Base-by-base conservation (phyloP, 2,797 vertebrate species). In the Novumbra hubbsi region DNA sequence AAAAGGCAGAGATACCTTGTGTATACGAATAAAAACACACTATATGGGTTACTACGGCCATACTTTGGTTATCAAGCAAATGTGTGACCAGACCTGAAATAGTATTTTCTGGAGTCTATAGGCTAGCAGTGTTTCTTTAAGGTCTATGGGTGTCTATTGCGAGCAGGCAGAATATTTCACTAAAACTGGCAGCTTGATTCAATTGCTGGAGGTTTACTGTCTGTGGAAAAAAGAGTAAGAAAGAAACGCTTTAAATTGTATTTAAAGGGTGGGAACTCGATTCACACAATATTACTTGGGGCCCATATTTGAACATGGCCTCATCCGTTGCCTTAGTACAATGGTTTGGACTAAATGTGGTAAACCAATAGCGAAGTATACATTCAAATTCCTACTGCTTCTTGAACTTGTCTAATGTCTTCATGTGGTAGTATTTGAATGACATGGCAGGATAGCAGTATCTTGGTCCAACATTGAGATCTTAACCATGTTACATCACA, bases 231-330 rank as follows among this genome's bases (percentile, higher is more conserved):
- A 49, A 49, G n/a, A 15, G 30, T 15, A 27, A 69, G 27, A 69
- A 27, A 21, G 5, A 49, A 69, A 69, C n/a, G 32, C 32, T 66
- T 45, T 24, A 49, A 69, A 69, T 69, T 17, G n/a, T 55, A 60
- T 71, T 38, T n/a, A 63, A 45, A 62, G 45, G 24, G 16, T 65
- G 48, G 15, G 48, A 55, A 70, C 30, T 73, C 28, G 64, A 48
- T 70, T 70, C 60, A 45, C 57, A 64, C 65, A 21, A 34, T n/a
- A 27, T 28, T 41, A 69, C 66, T 34, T 24, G 52, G 67, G 34
- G 21, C 50, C 28, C 12, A 48, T 3, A 66, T 52, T 60, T 68
- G 28, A 52, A 70, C 63, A 50, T 48, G 9, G n/a, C n/a, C 17
- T 72, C 16, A 45, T 16, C 30, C 16, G n/a, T 21, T n/a, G 38